phyloP scores from a whole-genome alignment of 2,888 invertebrate species.

The Drosophila peninsularis region DNA sequence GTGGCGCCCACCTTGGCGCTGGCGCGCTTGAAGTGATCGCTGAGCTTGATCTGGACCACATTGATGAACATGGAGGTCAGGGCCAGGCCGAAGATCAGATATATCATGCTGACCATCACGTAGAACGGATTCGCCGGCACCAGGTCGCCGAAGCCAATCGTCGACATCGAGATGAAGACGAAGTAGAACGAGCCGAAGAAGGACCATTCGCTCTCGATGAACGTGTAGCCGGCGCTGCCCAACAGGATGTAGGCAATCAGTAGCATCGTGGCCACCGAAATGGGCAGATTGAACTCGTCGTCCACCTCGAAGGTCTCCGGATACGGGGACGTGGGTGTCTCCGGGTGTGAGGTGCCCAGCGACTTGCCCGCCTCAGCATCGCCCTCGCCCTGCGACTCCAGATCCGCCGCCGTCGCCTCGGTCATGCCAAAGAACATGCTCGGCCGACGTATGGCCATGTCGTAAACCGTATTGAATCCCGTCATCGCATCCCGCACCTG shows the following conservation, averaged over 20 bases:
- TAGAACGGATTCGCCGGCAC: slow-evolving; percentile 94
- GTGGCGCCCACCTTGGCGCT: slow-evolving; percentile 94
- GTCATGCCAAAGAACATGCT: slow-evolving; percentile 88
- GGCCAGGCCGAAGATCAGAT: slow-evolving; percentile 96
- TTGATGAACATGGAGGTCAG: slow-evolving; percentile 99
- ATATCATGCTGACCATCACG: slow-evolving; percentile 96
- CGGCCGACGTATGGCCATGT: slow-evolving; percentile 90
- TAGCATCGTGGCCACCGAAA: slow-evolving; percentile 93
- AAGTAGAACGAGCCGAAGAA: slow-evolving; percentile 98
- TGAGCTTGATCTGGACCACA: slow-evolving; percentile 93
- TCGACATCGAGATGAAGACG: slow-evolving; percentile 98
- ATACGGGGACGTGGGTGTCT: slow-evolving; percentile 91
- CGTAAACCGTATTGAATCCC: slow-evolving; percentile 92
- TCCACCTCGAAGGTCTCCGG: slow-evolving; percentile 91
- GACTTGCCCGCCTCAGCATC: slow-evolving; percentile 76
- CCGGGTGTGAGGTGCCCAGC: slow-evolving; percentile 82
- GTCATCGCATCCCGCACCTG: slow-evolving; percentile 94
- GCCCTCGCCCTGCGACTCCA: slow-evolving; percentile 82
- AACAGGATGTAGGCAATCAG: slow-evolving; percentile 93
- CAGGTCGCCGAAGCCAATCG: slow-evolving; percentile 97
- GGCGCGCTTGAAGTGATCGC: slow-evolving; percentile 93
- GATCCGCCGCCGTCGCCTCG: slow-evolving; percentile 85
- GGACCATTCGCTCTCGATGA: slow-evolving; percentile 92
- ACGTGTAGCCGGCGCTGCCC: slow-evolving; percentile 92
- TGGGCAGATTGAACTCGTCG: slow-evolving; percentile 97